Base-by-base conservation (phyloP, 1,140 invertebrate genomes). In the Leptinotarsa defecta region DNA sequence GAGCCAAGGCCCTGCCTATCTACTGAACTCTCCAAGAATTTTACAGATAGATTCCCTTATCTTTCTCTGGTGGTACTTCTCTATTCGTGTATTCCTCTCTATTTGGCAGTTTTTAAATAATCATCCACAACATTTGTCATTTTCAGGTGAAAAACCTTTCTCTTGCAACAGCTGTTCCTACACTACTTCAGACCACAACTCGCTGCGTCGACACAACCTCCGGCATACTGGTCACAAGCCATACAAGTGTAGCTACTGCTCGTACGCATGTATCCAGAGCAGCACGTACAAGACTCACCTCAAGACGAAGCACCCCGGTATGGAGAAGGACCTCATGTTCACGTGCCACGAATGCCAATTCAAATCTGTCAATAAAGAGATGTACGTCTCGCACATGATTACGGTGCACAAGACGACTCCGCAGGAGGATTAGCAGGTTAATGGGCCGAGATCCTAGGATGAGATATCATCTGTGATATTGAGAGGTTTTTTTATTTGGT, bases 71-170 rank as follows among this genome's bases (percentile, higher is more conserved):
- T 43, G 0, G 11, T 43, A 8, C 34, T 43, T 43, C 34, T 43
- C 34, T 43, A 3, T 11, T 43, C 11, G 8, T 11, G 8, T 43
- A 2, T 2, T 43, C 8, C 34, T 43, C 34, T 43, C 34, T 11
- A 8, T 11, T 43, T 11, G 34, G 2, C 2, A 11, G 34, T 43
- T 43, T 43, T 43, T 11, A 43, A 43, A 43, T 11, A 11, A 43
- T 43, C 34, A 43, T 43, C 8, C 8, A 43, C 34, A 43, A 11
- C 8, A 11, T 11, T 43, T 43, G 15, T 57, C 13, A 19, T 57
- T 88, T 85, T 76, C 83, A 91, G 92, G 92, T 81, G 92, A 93
- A 77, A 95, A 95, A 82, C 94, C 94, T 0, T 96, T 95, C 84
- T 87, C 89, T 24, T 97, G 96, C 83, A 88, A 91, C 48, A 85